Evolutionary conservation across 1,140 invertebrate genomes (phyloP).

Genomic region (Heliconius congener): DNA sequence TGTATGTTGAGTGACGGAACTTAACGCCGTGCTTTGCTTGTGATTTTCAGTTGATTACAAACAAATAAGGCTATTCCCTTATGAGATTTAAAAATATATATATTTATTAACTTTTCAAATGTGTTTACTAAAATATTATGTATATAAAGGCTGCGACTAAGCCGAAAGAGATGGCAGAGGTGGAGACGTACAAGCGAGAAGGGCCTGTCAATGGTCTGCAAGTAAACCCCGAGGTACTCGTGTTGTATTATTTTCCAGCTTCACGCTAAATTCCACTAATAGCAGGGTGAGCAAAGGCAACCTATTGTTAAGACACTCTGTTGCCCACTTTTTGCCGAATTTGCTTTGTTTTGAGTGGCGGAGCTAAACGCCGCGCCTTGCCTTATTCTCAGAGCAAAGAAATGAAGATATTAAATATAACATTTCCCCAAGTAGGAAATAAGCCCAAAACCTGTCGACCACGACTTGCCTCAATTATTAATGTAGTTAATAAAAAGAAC

Average conservation of each 20-base stretch:
- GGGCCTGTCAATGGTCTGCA: constrained; percentile 1
- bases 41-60: too few species aligned
- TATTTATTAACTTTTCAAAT: not conserved
- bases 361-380: not conserved
- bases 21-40: too few species aligned
- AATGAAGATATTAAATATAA: not conserved
- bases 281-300: not conserved
- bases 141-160: not conserved
- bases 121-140: not conserved
- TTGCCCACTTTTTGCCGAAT: too few species aligned
- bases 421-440: too few species aligned
- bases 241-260: not conserved
- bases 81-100: too few species aligned
- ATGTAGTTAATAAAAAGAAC: too few species aligned
- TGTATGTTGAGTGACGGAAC: too few species aligned
- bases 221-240: not conserved
- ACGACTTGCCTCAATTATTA: too few species aligned
- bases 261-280: not conserved
- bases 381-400: not conserved
- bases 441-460: too few species aligned
- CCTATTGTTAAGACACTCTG: too few species aligned
- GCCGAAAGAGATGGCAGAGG: not conserved
- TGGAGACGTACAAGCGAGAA: not conserved
- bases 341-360: too few species aligned
- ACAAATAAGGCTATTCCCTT: too few species aligned